Conservation (phyloP, 2,797 vertebrate species). For the Pseudotriccus pelzelni region DNA sequence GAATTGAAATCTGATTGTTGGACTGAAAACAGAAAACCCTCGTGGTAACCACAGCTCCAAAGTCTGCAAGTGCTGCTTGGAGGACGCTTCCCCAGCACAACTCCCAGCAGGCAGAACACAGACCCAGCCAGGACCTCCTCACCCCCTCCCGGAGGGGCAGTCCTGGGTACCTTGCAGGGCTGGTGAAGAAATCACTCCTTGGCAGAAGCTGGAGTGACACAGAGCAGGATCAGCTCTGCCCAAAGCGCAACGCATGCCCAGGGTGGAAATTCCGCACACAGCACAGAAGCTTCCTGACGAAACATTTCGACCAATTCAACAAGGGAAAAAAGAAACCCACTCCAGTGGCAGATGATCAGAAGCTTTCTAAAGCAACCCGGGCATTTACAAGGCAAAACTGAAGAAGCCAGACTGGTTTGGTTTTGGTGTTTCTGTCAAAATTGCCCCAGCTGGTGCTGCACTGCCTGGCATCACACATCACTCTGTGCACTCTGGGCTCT, state of each 20-base stretch:
- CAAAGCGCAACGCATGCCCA: background rate
- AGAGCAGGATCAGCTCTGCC: background rate
- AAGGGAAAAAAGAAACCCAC: background rate
- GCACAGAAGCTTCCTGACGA: background rate
- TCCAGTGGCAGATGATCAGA: background rate
- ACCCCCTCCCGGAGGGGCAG: background rate
- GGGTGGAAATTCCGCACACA: background rate
- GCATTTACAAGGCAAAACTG: background rate
- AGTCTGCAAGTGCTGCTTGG: background rate
- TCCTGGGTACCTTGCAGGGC: background rate
- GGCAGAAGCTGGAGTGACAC: background rate
- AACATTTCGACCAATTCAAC: background rate
- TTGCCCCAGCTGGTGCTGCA: background rate
- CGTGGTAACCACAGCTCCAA: background rate
- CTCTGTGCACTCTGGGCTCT: background rate
- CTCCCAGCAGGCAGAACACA: background rate
- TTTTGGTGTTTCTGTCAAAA: background rate
- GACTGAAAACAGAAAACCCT: constrained; percentile 33
- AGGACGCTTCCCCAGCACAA: background rate
- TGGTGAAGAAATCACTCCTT: background rate
- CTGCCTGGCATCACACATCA: background rate
- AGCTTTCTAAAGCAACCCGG: background rate
- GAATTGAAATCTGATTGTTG: constrained; percentile 5
- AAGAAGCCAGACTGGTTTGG: background rate
- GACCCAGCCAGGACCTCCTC: background rate